Conservation (phyloP, 2,797 vertebrate genomes). For the Sebastolobus alascanus region DNA sequence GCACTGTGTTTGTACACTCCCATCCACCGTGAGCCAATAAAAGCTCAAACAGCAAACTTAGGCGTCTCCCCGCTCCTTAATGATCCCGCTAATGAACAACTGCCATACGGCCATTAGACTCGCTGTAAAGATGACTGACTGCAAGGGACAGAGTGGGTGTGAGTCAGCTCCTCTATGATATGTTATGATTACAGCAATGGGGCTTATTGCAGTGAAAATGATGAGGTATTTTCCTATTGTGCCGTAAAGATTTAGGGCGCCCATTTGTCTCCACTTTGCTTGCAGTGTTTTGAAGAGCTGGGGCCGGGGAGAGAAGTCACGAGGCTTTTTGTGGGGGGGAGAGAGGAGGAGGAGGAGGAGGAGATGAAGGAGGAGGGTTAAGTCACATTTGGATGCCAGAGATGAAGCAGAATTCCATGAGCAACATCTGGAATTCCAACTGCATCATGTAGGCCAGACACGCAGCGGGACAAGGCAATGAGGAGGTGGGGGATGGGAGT, state of each 20-base stretch:
- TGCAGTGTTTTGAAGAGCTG: slow-evolving; percentile 65
- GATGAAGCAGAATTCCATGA: slow-evolving; percentile 84
- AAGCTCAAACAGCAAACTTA: slow-evolving; percentile 62
- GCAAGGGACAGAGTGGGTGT: slow-evolving; percentile 17
- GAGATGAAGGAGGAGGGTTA: slow-evolving; percentile 52
- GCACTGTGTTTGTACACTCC: slow-evolving; percentile 31
- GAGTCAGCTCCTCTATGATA: slow-evolving; percentile 46
- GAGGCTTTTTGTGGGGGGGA: slow-evolving; percentile 51
- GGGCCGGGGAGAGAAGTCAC: slow-evolving; percentile 66
- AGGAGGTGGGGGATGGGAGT: slow-evolving; percentile 50
- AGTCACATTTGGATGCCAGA: slow-evolving; percentile 82
- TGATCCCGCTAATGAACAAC: slow-evolving; percentile 62
- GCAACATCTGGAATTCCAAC: slow-evolving; percentile 87
- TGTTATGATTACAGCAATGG: slow-evolving; percentile 57
- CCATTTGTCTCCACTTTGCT: slow-evolving; percentile 66
- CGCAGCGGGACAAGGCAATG: slow-evolving; percentile 52
- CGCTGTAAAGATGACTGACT: slow-evolving; percentile 33
- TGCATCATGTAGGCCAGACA: slow-evolving; percentile 74
- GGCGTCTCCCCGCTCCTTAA: slow-evolving; percentile 62
- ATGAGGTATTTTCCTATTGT: slow-evolving; percentile 75
- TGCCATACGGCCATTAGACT: slow-evolving; percentile 14
- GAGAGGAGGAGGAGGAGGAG: slow-evolving; percentile 39
- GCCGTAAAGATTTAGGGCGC: slow-evolving; percentile 61
- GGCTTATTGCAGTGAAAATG: slow-evolving; percentile 49
- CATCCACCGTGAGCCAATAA: slow-evolving; percentile 54